phyloP scores from a whole-genome alignment of 1,140 invertebrate genomes.

The Saccostrea cuccullata region DNA sequence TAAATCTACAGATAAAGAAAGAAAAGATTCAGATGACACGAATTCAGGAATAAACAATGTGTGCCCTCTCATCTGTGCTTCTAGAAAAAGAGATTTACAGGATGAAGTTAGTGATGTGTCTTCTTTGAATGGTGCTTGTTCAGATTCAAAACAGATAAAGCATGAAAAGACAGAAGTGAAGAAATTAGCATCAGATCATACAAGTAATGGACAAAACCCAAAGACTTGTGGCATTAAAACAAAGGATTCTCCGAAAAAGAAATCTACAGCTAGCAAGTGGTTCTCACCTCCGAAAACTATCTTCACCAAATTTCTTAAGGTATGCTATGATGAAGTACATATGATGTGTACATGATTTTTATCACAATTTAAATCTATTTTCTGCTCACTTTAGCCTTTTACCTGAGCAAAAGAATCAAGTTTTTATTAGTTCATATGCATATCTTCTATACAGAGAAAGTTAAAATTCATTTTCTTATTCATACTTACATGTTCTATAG shows the following conservation, averaged over 20 bases:
- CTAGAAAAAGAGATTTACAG: conserved; percentile 28
- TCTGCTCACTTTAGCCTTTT: no score
- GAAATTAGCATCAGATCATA: not conserved
- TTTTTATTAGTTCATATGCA: no score
- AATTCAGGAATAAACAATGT: not conserved
- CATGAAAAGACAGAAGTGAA: not conserved
- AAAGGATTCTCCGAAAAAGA: not conserved
- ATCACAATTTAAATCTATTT: no score
- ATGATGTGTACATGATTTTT: no score
- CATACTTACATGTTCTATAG: no score
- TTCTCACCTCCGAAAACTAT: conserved; percentile 88
- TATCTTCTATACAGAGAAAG: no score
- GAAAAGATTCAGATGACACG: not conserved
- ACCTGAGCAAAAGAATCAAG: no score
- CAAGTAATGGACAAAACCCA: not conserved
- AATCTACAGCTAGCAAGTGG: conserved; percentile 80
- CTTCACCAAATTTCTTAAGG: conserved; percentile 89
- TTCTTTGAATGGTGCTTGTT: not conserved
- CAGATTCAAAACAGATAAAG: conserved; percentile 14
- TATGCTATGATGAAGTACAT: conserved; percentile 69
- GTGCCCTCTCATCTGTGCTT: not conserved
- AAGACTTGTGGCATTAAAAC: not conserved
- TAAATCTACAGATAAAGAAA: not conserved
- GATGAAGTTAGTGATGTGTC: not conserved
- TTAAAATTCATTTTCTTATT: no score